phyloP scores from a whole-genome alignment of 2,888 invertebrate species.

The Polyploca ridens region DNA sequence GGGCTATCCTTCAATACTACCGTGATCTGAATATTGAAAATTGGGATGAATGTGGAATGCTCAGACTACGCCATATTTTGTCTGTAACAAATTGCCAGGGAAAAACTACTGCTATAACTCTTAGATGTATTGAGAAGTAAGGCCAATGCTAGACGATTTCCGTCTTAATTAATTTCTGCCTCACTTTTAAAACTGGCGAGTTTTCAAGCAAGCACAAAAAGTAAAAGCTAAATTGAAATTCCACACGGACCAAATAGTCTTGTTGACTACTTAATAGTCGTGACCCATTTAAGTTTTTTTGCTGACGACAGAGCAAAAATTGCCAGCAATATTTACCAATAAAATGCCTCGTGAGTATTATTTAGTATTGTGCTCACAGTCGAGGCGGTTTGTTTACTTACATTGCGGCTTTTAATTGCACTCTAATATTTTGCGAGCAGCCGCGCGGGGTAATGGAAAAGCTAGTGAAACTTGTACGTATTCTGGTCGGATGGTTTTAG shows the following conservation, averaged over 20 bases:
- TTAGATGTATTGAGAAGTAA: too few species aligned
- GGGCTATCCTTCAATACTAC: not conserved
- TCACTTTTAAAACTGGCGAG: too few species aligned
- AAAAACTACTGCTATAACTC: not conserved
- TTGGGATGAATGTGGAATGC: not conserved
- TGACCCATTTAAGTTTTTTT: not conserved
- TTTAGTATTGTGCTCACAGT: not conserved
- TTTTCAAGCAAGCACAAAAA: too few species aligned
- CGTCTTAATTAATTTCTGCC: too few species aligned
- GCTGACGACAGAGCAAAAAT: not conserved
- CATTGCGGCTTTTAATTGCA: not conserved
- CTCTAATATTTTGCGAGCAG: not conserved
- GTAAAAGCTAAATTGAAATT: too few species aligned
- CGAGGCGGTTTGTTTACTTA: not conserved
- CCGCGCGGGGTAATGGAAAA: not conserved
- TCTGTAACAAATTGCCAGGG: not conserved
- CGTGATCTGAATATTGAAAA: not conserved
- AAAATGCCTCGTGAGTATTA: not conserved
- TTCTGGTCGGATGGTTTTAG: not conserved
- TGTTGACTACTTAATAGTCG: not conserved
- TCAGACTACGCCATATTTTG: not conserved
- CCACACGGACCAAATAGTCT: too few species aligned
- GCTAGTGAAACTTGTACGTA: not conserved
- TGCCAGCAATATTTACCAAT: not conserved
- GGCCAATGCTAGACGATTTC: too few species aligned